Evolutionary conservation across 2,888 invertebrate species (phyloP).

Genomic region (Apocheima hispidaria): DNA sequence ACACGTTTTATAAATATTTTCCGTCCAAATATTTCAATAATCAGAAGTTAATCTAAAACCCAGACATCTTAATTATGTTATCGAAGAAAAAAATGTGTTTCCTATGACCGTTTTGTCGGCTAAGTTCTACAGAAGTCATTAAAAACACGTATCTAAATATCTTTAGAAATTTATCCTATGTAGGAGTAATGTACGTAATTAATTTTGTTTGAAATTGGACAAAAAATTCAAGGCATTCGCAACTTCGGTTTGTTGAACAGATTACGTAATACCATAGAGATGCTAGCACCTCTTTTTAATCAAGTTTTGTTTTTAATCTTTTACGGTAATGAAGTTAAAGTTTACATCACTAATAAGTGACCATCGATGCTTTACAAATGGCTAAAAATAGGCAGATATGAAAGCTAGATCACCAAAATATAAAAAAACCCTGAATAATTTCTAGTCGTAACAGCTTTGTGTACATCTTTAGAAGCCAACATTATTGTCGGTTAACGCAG

Average conservation of each 20-base stretch:
- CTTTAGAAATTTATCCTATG: slow-evolving; percentile 70
- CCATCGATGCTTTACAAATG: too few species aligned
- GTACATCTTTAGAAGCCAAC: slow-evolving; percentile 33
- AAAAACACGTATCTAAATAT: slow-evolving; percentile 73
- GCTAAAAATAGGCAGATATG: too few species aligned
- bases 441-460: slow-evolving; percentile 17
- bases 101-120: slow-evolving; percentile 68
- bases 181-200: slow-evolving; percentile 68
- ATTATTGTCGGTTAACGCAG: slow-evolving; percentile 60
- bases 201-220: slow-evolving; percentile 71
- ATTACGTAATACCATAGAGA: slow-evolving; percentile 20
- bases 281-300: slow-evolving; percentile 13
- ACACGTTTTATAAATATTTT: slow-evolving; percentile 17
- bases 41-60: slow-evolving; percentile 29
- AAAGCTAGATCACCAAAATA: too few species aligned
- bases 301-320: background rate
- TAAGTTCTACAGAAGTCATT: slow-evolving; percentile 61
- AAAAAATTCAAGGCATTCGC: slow-evolving; percentile 69
- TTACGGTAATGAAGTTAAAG: too few species aligned
- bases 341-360: too few species aligned
- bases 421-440: too few species aligned
- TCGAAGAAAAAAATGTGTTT: slow-evolving; percentile 72
- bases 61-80: slow-evolving; percentile 71
- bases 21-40: slow-evolving; percentile 28
- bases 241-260: slow-evolving; percentile 38